These are phyloP conservation scores for Melikaiella ostensackeni DNA, from an alignment of 2,888 invertebrate genomes.

Conservation along the genomic window DNA sequence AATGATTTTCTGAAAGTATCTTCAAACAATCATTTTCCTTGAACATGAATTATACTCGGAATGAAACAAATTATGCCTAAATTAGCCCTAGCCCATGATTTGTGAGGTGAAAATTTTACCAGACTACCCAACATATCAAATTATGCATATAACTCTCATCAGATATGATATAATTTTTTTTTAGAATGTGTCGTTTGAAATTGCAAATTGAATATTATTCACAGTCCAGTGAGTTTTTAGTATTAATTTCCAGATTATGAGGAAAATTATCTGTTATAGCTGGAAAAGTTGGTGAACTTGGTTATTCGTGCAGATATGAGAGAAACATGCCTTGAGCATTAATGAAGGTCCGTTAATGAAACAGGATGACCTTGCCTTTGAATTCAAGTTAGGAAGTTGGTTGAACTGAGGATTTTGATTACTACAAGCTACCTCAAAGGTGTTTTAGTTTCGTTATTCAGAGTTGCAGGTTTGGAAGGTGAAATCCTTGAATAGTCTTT, in stretches of 20 bases:
- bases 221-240: background rate
- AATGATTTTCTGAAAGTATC: too few species aligned
- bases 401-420: constrained; percentile 68
- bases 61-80: too few species aligned
- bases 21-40: too few species aligned
- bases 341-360: constrained; percentile 61
- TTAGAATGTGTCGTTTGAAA: too few species aligned
- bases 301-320: background rate
- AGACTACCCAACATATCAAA: too few species aligned
- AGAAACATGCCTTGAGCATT: background rate
- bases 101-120: too few species aligned
- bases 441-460: constrained; percentile 16
- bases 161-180: too few species aligned
- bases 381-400: constrained; percentile 47
- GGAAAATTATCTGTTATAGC: background rate
- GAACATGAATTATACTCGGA: too few species aligned
- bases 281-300: constrained; percentile 1
- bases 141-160: too few species aligned
- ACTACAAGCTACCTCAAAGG: constrained; percentile 56
- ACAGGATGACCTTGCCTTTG: constrained; percentile 64
- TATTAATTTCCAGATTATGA: background rate
- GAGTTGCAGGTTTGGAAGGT: background rate
- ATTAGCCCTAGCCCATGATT: too few species aligned
- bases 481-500: constrained; percentile 17
- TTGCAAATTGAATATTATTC: too few species aligned